Evolutionary conservation across 2,113 vertebrate species (phyloP).

Genomic region (Psilopsiagon aurifrons): DNA sequence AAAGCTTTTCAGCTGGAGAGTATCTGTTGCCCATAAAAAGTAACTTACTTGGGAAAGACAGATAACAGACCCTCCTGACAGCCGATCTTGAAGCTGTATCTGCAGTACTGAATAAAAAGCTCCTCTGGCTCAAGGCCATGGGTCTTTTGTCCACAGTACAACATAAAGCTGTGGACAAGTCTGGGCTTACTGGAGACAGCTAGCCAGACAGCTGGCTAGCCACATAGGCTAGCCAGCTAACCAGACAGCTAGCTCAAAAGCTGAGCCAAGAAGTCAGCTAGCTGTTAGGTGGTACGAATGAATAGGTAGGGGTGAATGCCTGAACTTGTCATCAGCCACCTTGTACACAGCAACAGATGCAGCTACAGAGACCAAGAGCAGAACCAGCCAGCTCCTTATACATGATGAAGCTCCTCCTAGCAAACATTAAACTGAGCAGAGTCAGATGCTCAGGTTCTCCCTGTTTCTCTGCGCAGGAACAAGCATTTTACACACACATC

Average conservation of each 20-base stretch:
- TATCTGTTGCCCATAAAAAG: background rate
- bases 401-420: background rate
- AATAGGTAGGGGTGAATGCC: background rate
- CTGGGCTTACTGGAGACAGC: background rate
- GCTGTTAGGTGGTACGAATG: background rate
- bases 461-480: background rate
- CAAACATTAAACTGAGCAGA: background rate
- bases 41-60: background rate
- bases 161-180: accelerated
- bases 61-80: background rate
- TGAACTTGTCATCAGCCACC: background rate
- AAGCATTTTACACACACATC: background rate
- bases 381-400: background rate
- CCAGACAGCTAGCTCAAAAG: background rate
- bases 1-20: background rate
- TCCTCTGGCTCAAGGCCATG: background rate
- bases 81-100: background rate
- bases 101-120: background rate
- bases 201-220: background rate
- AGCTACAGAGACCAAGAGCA: background rate
- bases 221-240: no score
- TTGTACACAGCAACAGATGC: background rate
- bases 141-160: background rate
- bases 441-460: background rate
- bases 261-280: background rate